phyloP scores from a whole-genome alignment of 2,797 vertebrate species.

The Cercopithecus neglectus region DNA sequence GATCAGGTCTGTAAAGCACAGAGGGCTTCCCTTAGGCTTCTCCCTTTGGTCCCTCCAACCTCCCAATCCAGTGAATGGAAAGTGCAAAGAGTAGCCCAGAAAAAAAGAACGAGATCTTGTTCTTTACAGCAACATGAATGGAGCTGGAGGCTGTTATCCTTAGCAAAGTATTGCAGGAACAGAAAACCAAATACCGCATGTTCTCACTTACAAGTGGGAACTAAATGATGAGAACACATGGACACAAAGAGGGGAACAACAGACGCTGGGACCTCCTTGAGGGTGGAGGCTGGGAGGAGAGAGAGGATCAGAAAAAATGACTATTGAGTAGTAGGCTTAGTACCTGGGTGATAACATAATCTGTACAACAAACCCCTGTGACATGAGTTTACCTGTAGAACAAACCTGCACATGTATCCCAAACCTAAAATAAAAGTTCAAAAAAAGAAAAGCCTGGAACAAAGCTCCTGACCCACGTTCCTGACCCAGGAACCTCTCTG shows the following conservation, averaged over 20 bases:
- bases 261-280: not conserved
- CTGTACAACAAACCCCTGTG: not conserved
- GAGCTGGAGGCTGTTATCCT: not conserved
- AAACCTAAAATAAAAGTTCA: not conserved
- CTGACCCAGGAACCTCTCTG: not conserved
- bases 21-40: not conserved
- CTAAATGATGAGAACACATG: not conserved
- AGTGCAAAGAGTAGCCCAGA: not conserved
- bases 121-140: not conserved
- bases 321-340: not conserved
- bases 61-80: not conserved
- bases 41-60: accelerated
- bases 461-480: not conserved
- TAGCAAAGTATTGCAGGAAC: not conserved
- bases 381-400: not conserved
- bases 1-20: not conserved
- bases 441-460: not conserved
- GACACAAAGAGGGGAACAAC: not conserved
- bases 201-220: not conserved
- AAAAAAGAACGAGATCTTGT: not conserved
- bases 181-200: not conserved
- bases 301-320: not conserved
- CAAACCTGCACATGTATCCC: too few relatives aligned
- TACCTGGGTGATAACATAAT: not conserved
- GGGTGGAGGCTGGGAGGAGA: not conserved